Conservation (phyloP, 1,140 invertebrate species). For the Heliconius hewitsoni region DNA sequence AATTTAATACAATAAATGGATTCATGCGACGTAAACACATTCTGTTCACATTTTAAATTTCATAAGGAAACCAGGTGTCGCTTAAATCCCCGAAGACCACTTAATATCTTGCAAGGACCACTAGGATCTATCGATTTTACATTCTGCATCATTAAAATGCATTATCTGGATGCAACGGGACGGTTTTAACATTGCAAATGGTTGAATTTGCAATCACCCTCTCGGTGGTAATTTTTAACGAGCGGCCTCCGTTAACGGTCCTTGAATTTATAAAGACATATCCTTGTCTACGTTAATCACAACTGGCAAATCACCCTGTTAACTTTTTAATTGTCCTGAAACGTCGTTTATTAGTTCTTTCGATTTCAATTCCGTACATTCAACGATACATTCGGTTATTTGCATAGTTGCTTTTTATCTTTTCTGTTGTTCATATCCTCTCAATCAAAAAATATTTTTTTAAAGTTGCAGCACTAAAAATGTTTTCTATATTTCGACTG, state of each 20-base stretch:
- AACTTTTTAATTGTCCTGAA: conserved; percentile 38
- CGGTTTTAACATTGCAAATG: conserved; percentile 78
- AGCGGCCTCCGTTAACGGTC: conserved; percentile 59
- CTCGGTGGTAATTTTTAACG: conserved; percentile 79
- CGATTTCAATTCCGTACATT: conserved; percentile 28
- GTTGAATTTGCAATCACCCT: conserved; percentile 72
- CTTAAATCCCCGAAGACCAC: conserved; percentile 51
- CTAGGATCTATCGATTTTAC: conserved; percentile 66
- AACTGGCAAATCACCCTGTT: conserved; percentile 49
- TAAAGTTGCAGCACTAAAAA: conserved; percentile 9
- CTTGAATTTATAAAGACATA: conserved; percentile 72
- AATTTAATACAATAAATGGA: conserved; percentile 18
- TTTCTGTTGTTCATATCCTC: conserved; percentile 11
- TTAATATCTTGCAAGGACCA: conserved; percentile 57
- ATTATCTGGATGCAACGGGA: conserved; percentile 75
- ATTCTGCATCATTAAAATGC: conserved; percentile 78
- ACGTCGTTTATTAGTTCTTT: conserved; percentile 31
- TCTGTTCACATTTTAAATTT: conserved; percentile 44
- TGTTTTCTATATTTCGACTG: conserved; percentile 6
- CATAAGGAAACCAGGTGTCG: conserved; percentile 52
- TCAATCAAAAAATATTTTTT: conserved; percentile 15
- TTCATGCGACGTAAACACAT: conserved; percentile 22
- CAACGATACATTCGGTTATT: conserved; percentile 21
- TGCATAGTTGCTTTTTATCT: conserved; percentile 11
- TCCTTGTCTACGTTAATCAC: conserved; percentile 47